These are phyloP conservation scores for Danio aesculapii DNA, from an alignment of 2,797 vertebrate species.

Conservation along the genomic window DNA sequence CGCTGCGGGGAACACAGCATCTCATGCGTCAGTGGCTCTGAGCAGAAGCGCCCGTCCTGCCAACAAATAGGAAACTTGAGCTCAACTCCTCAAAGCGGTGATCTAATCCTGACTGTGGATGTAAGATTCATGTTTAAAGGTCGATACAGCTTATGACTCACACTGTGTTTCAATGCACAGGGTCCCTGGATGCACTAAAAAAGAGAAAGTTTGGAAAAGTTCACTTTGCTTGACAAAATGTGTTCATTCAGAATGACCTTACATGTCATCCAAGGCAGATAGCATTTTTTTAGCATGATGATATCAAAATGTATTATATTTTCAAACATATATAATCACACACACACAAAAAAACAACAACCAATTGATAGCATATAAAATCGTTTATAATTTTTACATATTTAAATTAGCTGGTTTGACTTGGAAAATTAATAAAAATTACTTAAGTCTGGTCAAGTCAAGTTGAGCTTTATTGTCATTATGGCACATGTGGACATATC, in stretches of 20 bases:
- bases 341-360: too few species aligned
- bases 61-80: not conserved
- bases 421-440: too few species aligned
- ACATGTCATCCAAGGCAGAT: not conserved
- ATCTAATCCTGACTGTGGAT: not conserved
- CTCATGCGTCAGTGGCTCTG: not conserved
- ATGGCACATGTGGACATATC: too few species aligned
- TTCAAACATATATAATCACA: too few species aligned
- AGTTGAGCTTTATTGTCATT: too few species aligned
- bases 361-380: too few species aligned
- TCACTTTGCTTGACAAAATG: not conserved
- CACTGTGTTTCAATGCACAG: not conserved
- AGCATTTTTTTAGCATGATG: not conserved
- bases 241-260: not conserved
- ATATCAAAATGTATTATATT: too few species aligned
- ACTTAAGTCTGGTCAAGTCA: too few species aligned
- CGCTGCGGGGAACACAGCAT: not conserved
- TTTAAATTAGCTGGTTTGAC: too few species aligned
- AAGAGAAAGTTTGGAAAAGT: not conserved
- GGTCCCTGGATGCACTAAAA: not conserved
- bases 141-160: not conserved
- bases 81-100: not conserved
- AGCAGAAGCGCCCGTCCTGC: not conserved
- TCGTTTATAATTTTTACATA: too few species aligned
- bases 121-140: not conserved